Conservation (phyloP, 1,140 invertebrate species). For the Heliconius hermathena region DNA sequence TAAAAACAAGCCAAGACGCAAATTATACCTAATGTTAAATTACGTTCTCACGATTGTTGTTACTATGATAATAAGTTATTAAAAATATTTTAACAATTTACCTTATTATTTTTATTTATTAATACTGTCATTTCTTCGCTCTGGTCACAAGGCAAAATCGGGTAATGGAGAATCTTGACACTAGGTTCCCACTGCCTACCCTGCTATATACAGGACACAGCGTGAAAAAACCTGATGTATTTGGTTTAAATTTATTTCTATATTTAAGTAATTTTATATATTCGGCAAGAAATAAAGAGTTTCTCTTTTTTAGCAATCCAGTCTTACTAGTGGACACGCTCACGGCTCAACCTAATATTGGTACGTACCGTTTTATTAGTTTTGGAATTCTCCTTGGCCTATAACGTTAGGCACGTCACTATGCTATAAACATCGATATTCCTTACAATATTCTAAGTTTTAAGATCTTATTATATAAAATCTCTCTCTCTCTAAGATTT, state of each 20-base stretch:
- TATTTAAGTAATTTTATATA: not conserved
- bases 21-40: not conserved
- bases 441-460: not conserved
- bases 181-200: no score
- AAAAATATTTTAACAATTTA: not conserved
- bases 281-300: not conserved
- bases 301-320: slow-evolving; percentile 23
- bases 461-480: no score
- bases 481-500: no score
- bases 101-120: no score
- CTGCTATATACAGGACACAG: no score
- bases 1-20: not conserved
- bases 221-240: no score
- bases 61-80: not conserved
- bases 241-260: not conserved
- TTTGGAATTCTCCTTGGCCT: slow-evolving; percentile 55
- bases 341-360: slow-evolving; percentile 20
- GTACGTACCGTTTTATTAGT: slow-evolving; percentile 38
- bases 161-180: no score
- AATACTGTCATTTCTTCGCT: no score
- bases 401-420: slow-evolving; percentile 47
- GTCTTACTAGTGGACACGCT: slow-evolving; percentile 16
- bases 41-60: not conserved
- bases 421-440: not conserved
- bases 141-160: no score